Evolutionary conservation across 1,140 invertebrate species (phyloP).

Genomic region (Chironomus striatipennis): DNA sequence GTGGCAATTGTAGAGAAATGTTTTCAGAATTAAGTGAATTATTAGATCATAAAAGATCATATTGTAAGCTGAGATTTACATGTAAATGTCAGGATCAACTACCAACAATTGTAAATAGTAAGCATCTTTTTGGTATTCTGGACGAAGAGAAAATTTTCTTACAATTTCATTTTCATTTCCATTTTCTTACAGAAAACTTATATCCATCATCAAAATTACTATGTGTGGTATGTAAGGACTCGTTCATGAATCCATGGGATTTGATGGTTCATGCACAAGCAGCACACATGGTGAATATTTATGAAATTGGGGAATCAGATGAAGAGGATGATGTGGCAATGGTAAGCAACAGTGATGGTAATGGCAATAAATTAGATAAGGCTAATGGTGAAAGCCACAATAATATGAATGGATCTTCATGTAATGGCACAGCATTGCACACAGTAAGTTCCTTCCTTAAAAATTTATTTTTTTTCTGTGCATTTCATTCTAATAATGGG

Average conservation of each 20-base stretch:
- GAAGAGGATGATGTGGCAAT: slow-evolving; percentile 36
- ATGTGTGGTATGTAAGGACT: slow-evolving; percentile 69
- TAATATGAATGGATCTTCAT: neutral
- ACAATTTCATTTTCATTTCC: neutral
- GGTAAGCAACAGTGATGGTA: slow-evolving; percentile 28
- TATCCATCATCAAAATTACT: slow-evolving; percentile 49
- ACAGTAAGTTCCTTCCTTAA: slow-evolving; percentile 25
- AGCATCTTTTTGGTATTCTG: neutral
- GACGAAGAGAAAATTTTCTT: neutral
- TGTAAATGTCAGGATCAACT: slow-evolving; percentile 65
- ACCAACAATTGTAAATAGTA: slow-evolving; percentile 37
- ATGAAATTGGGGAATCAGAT: slow-evolving; percentile 50
- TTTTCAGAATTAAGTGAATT: slow-evolving; percentile 73
- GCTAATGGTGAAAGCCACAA: slow-evolving; percentile 24
- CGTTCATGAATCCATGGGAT: slow-evolving; percentile 67
- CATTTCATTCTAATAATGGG: neutral
- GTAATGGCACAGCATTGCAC: slow-evolving; percentile 25
- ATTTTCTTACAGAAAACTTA: slow-evolving; percentile 34
- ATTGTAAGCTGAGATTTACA: slow-evolving; percentile 75
- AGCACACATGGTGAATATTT: slow-evolving; percentile 73
- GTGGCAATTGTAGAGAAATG: slow-evolving; percentile 77
- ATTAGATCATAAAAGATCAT: slow-evolving; percentile 76
- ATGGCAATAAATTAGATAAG: slow-evolving; percentile 24
- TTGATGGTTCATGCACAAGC: slow-evolving; percentile 72
- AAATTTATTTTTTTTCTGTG: neutral